Evolutionary conservation across 1,140 invertebrate species (phyloP).

Genomic region (Drosophila trapezifrons): DNA sequence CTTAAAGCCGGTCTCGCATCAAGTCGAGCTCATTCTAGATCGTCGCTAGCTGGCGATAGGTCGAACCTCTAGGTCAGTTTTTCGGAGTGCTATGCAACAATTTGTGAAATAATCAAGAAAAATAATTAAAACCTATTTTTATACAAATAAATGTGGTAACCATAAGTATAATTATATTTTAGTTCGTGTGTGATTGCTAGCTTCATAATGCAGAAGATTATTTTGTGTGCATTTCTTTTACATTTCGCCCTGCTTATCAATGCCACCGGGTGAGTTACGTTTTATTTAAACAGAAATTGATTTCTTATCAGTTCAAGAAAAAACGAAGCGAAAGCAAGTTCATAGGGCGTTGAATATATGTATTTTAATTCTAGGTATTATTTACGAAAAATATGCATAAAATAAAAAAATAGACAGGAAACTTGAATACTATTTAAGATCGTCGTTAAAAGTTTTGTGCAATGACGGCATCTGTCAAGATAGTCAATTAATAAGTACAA

Average conservation of each 20-base stretch:
- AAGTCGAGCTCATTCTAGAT: constrained; percentile 57
- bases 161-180: not conserved
- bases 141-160: not conserved
- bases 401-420: not conserved
- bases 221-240: constrained; percentile 35
- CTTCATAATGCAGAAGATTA: constrained; percentile 50
- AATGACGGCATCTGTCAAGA: not conserved
- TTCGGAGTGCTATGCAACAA: constrained; percentile 1
- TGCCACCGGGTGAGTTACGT: constrained; percentile 54
- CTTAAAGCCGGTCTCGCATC: constrained; percentile 38
- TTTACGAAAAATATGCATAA: not conserved
- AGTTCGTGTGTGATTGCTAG: not conserved
- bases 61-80: constrained; percentile 19
- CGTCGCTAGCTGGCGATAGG: constrained; percentile 20
- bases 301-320: constrained; percentile 16
- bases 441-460: not conserved
- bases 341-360: not conserved
- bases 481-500: not conserved
- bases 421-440: not conserved
- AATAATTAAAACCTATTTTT: not conserved
- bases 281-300: not conserved
- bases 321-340: not conserved
- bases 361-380: not conserved
- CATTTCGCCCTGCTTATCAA: constrained; percentile 54
- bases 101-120: constrained; percentile 3